Percentiles rank a stretch among this genome's conserved stretches.
phyloP scores from a whole-genome alignment of 2,797 vertebrate species.

The Acropternis orthonyx region DNA sequence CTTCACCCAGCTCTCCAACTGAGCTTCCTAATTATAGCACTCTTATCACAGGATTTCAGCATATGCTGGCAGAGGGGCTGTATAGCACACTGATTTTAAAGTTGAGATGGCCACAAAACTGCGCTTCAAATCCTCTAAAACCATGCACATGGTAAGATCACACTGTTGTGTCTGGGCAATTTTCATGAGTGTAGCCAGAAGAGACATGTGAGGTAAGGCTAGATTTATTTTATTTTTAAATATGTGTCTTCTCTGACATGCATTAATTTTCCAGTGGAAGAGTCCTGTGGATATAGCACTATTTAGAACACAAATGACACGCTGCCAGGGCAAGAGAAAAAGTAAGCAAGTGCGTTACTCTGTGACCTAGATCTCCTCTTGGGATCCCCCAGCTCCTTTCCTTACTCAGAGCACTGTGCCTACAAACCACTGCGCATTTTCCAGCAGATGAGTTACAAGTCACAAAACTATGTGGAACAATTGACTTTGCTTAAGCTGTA shows the following conservation, averaged over 20 bases:
- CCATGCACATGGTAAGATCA: fast-evolving
- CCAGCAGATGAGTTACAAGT: neutral
- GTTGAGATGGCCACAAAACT: neutral
- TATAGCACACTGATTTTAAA: neutral
- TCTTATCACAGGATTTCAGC: neutral
- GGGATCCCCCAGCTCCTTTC: neutral
- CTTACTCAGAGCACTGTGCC: neutral
- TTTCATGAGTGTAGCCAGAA: neutral
- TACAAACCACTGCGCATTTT: neutral
- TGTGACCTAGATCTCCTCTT: neutral
- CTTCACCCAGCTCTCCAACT: neutral
- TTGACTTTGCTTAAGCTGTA: neutral
- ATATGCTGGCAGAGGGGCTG: neutral
- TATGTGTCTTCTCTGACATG: neutral
- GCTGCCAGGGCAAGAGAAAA: neutral
- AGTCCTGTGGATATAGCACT: neutral
- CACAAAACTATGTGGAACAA: constrained; percentile 4
- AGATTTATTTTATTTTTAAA: neutral
- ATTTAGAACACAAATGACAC: neutral
- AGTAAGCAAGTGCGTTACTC: neutral
- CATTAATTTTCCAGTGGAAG: neutral
- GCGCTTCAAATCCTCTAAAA: neutral
- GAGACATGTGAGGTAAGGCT: fast-evolving
- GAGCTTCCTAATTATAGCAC: neutral
- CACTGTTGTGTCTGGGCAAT: neutral